phyloP scores from a whole-genome alignment of 2,888 invertebrate species.

The Lasioglossum vierecki region DNA sequence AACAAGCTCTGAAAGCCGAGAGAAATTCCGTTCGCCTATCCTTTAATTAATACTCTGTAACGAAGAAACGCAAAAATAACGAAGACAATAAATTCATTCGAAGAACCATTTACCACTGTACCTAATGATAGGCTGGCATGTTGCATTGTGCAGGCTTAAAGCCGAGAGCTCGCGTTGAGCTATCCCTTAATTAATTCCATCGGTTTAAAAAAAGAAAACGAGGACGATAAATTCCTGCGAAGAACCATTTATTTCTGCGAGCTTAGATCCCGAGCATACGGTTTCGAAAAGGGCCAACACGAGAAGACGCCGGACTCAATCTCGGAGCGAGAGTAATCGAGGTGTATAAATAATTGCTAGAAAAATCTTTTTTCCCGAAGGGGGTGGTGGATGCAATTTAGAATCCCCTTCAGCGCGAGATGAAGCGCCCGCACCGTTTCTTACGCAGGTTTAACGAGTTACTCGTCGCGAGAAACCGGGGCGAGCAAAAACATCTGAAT shows the following conservation, averaged over 20 bases:
- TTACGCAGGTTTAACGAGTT: constrained; percentile 26
- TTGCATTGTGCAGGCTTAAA: neutral
- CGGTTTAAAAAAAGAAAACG: neutral
- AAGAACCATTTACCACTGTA: neutral
- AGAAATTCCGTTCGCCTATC: neutral
- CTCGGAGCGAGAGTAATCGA: neutral
- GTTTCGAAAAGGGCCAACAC: neutral
- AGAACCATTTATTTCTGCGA: neutral
- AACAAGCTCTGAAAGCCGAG: neutral
- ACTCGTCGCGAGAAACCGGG: constrained; percentile 5
- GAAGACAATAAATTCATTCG: neutral
- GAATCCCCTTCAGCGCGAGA: neutral
- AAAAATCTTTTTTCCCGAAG: neutral
- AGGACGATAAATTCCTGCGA: neutral
- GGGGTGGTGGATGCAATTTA: neutral
- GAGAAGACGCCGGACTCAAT: neutral
- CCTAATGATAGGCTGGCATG: neutral
- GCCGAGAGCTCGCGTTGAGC: neutral
- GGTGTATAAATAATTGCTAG: constrained; percentile 2
- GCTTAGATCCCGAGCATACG: neutral
- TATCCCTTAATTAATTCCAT: neutral
- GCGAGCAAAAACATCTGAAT: neutral
- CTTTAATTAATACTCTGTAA: neutral
- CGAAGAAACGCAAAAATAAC: neutral
- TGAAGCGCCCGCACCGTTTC: neutral